Evolutionary conservation across 1,140 invertebrate species (phyloP).

Genomic region (Lanistes nyassanus): DNA sequence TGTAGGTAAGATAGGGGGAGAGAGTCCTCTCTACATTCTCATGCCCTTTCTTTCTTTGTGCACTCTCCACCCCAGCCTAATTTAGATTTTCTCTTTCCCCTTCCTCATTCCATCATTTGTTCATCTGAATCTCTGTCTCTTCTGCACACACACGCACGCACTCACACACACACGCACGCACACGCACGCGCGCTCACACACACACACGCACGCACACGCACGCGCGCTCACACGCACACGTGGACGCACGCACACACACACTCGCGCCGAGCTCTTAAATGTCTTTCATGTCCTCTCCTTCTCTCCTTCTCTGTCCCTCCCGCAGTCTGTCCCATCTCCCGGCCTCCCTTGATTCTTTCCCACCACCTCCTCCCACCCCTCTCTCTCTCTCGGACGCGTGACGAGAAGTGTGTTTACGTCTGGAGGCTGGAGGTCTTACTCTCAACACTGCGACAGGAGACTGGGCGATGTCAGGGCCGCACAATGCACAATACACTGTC

Average conservation of each 20-base stretch:
- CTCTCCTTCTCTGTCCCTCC: neutral
- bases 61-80: neutral
- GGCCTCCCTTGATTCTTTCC: neutral
- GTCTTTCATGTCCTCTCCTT: neutral
- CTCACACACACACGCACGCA: neutral
- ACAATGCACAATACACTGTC: too few species aligned
- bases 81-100: neutral
- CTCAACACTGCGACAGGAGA: too few species aligned
- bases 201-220: constrained; percentile 1
- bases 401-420: constrained; percentile 3
- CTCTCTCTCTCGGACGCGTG: constrained; percentile 6
- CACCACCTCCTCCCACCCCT: neutral
- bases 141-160: neutral
- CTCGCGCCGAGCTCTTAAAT: neutral
- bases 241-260: constrained; percentile 7
- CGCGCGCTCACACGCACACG: neutral
- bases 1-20: too few species aligned
- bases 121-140: neutral
- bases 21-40: too few species aligned
- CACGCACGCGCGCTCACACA: neutral
- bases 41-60: neutral
- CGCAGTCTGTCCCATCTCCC: too few species aligned
- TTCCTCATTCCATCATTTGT: neutral
- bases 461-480: too few species aligned
- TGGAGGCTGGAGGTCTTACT: neutral